A percentile compares a stretch with the other conserved stretches of the same genome.
phyloP scores from a whole-genome alignment of 2,113 vertebrate genomes.

The Axis porcinus region DNA sequence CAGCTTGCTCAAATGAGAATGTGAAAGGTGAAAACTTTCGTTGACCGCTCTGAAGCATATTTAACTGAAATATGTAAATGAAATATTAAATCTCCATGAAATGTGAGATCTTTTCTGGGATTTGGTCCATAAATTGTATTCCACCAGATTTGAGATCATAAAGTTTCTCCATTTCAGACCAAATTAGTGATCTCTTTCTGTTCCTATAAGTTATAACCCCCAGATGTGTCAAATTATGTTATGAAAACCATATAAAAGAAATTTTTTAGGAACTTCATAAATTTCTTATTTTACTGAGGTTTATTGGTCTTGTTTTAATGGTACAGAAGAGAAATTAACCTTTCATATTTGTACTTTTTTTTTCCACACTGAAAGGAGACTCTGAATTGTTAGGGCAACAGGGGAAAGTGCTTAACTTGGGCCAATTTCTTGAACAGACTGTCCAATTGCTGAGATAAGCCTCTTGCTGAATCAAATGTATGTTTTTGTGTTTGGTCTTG shows the following conservation, averaged over 20 bases:
- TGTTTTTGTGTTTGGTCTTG: conserved; percentile 55
- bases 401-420: background rate
- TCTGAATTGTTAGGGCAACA: conserved; percentile 10
- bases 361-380: background rate
- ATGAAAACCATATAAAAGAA: conserved; percentile 57
- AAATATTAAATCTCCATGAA: conserved; percentile 42
- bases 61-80: conserved; percentile 37
- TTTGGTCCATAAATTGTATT: conserved; percentile 44
- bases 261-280: conserved; percentile 38
- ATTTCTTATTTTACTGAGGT: conserved; percentile 30
- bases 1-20: background rate
- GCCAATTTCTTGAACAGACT: background rate
- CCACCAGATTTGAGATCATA: conserved; percentile 55
- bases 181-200: conserved; percentile 75
- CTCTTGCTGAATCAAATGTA: conserved; percentile 26
- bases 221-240: conserved; percentile 59
- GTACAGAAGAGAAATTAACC: conserved; percentile 35
- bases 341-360: conserved; percentile 27
- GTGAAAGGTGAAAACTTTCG: conserved; percentile 12
- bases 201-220: conserved; percentile 55
- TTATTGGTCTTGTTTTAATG: conserved; percentile 53
- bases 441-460: conserved; percentile 56
- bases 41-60: conserved; percentile 10
- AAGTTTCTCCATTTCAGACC: conserved; percentile 67
- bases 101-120: conserved; percentile 1